Base-by-base conservation (phyloP, 2,888 invertebrate genomes). In the Gastrophysa polygoni region DNA sequence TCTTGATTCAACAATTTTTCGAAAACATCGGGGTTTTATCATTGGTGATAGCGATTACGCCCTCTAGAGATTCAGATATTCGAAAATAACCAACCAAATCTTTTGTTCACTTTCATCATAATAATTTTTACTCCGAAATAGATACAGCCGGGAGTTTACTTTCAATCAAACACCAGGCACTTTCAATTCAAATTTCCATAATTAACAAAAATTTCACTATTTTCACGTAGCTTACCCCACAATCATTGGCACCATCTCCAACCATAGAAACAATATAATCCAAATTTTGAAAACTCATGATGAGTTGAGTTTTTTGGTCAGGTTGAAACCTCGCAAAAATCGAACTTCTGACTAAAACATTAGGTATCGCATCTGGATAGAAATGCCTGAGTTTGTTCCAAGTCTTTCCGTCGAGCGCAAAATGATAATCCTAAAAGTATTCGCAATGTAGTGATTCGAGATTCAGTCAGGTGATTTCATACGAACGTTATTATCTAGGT, bases 301-400 rank as follows among this genome's bases (percentile, higher is more conserved):
- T 85, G 54, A 93, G 81, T 76, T 91, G 91, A 29, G 91, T 89
- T 78, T 94, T 94, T 76, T 92, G 91, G 68, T 91, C 91, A 1
- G 91, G 91, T 11, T 88, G 88, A 87, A 95, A 94, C 14, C 95
- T 85, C 0, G 94, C 93, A 82, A 93, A 95, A 62, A 95, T 88
- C 62, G 90, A 89, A 0, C 92, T 91, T 79, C 84, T 78, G 0
- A 86, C 82, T n/a, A 87, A 72, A 17, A 93, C 83, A 57, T 86
- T 85, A 0, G 90, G 87, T 69, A 95, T 80, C 34, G 92, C 79
- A 59, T 91, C 89, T 0, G 91, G 87, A 77, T 89, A 91, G 78
- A 90, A 84, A 54, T 86, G 83, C 34, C 88, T 84, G 34, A 96
- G 81, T 51, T 88, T 84, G 17, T 86, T 85, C 92, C 94, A 96